phyloP scores from a whole-genome alignment of 2,888 invertebrate species.

The Mesopsocus fuscifrons region DNA sequence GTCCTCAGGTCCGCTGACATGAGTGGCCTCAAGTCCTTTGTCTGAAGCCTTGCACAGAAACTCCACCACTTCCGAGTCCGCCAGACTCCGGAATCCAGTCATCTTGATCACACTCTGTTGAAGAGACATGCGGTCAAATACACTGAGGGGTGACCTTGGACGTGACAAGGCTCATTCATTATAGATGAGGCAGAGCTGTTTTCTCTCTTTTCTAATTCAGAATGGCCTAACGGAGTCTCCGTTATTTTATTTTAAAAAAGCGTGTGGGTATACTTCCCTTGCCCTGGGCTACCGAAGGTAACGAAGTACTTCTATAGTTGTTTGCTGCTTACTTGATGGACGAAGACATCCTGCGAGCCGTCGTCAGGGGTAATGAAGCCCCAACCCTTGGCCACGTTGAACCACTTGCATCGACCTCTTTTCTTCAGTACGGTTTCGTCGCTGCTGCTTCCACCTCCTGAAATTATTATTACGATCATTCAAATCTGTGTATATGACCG shows the following conservation, averaged over 20 bases:
- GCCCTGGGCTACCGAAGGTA: too few species aligned
- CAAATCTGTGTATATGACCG: too few species aligned
- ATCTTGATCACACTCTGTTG: slow-evolving; percentile 79
- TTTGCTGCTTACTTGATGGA: slow-evolving; percentile 70
- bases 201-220: too few species aligned
- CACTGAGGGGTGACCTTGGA: too few species aligned
- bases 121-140: too few species aligned
- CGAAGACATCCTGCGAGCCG: slow-evolving; percentile 79
- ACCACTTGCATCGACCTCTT: slow-evolving; percentile 82
- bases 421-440: slow-evolving; percentile 36
- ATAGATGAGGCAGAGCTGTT: too few species aligned
- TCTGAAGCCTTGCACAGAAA: slow-evolving; percentile 70
- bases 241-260: too few species aligned
- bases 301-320: too few species aligned
- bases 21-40: slow-evolving; percentile 72
- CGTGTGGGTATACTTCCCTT: too few species aligned
- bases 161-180: too few species aligned
- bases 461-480: too few species aligned
- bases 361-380: slow-evolving; percentile 85
- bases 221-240: too few species aligned
- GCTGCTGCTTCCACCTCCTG: slow-evolving; percentile 23
- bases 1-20: slow-evolving; percentile 60
- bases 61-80: slow-evolving; percentile 74
- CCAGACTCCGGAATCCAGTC: slow-evolving; percentile 73
- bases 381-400: slow-evolving; percentile 90